Evolutionary conservation across 64 coral and sea anemone species (phyloP), one percentile per base, ranked within the genome.

Genomic region (Porites australiensis): DNA sequence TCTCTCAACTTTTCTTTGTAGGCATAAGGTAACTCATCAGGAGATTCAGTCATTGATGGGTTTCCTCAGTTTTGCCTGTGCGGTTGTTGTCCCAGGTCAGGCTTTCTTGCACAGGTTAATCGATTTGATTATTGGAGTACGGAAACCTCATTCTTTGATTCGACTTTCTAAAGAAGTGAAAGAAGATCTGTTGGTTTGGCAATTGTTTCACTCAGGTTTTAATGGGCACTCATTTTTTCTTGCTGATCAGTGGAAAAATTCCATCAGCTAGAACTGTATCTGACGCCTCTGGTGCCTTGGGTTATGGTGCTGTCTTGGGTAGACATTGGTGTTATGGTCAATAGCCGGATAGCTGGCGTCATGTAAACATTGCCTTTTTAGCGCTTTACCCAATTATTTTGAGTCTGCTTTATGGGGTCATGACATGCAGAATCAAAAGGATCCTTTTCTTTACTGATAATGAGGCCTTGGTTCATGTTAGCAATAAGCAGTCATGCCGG

Each of bases 311-410:
- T n/a, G 2, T 80, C 23, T 55, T 80, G 10, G 3, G 11, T 21
- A 80, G 50, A 22, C 50, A 80, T 59, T 80, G 77, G 50, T 80
- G 77, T 59, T 80, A 58, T 58, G 77, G 77, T 18, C 5, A 80
- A 80, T 80, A 51, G 77, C 27, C 27, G 27, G 27, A 37, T 37
- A 37, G 27, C 27, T 37, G 27, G 27, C 27, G 27, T 37, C 27
- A 37, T 37, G 0, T 37, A 37, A 37, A 37, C 27, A 37, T 37
- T 37, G 27, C 27, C 27, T 37, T 37, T 37, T 37, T 37, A 37
- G 27, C 27, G 27, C 27, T 37, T 37, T 37, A 0, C 27, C 27
- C 27, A 37, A 37, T 37, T 37, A 1, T 37, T 37, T 37, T 37
- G 27, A 37, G 27, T 37, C 27, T 37, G 27, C 27, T 37, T 37